phyloP scores from a whole-genome alignment of 1,140 invertebrate species.

The Tetragonula clypearis region DNA sequence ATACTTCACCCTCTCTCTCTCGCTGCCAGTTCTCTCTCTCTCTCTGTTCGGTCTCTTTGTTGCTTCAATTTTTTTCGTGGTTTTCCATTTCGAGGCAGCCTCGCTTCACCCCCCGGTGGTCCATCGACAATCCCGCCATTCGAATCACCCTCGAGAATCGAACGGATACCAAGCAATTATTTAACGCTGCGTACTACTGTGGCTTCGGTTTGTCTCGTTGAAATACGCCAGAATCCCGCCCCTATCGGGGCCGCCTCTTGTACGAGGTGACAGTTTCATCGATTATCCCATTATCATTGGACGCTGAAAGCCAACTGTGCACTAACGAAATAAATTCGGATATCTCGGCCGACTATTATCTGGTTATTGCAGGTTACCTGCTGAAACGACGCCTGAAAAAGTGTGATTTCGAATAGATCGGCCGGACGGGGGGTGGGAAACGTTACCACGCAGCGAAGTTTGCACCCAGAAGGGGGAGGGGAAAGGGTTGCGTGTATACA shows the following conservation, averaged over 20 bases:
- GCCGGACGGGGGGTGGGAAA: too few relatives aligned
- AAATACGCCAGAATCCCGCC: slow-evolving; percentile 65
- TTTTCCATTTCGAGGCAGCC: slow-evolving; percentile 69
- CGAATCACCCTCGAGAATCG: slow-evolving; percentile 70
- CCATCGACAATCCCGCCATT: slow-evolving; percentile 65
- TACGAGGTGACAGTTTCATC: slow-evolving; percentile 65
- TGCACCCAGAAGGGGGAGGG: too few relatives aligned
- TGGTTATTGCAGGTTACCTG: slow-evolving; percentile 39
- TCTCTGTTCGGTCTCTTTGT: slow-evolving; percentile 57
- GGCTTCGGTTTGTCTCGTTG: slow-evolving; percentile 69
- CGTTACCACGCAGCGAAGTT: not conserved
- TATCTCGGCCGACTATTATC: slow-evolving; percentile 48
- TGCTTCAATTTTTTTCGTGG: slow-evolving; percentile 71
- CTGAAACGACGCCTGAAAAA: slow-evolving; percentile 34
- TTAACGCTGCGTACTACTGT: slow-evolving; percentile 69
- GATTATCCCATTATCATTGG: slow-evolving; percentile 68
- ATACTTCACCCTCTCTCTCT: not conserved
- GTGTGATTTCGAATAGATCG: slow-evolving; percentile 16
- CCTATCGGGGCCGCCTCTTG: slow-evolving; percentile 64
- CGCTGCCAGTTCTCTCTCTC: not conserved
- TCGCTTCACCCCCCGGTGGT: slow-evolving; percentile 44
- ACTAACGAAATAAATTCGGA: slow-evolving; percentile 60
- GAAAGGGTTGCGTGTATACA: not conserved
- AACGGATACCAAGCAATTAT: slow-evolving; percentile 71
- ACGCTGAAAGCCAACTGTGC: slow-evolving; percentile 51